A percentile compares a stretch with the other conserved stretches of the same genome.
phyloP scores from a whole-genome alignment of 2,888 invertebrate genomes.

The Anthrax anthrax region DNA sequence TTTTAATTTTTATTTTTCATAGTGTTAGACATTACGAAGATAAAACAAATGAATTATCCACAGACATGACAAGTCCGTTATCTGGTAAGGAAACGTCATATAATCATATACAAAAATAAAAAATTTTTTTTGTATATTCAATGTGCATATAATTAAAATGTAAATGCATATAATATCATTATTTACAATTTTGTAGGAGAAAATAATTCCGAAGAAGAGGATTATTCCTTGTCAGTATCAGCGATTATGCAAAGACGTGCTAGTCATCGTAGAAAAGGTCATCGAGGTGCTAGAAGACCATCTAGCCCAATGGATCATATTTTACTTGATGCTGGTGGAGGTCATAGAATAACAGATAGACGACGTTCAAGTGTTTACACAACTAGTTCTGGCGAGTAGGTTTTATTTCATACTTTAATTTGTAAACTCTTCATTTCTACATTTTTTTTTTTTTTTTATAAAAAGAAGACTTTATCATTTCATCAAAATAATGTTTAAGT shows the following conservation, averaged over 20 bases:
- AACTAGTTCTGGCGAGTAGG: conserved; percentile 76
- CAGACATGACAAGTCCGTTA: conserved; percentile 17
- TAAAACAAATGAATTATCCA: conserved; percentile 17
- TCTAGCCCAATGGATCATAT: conserved; percentile 40
- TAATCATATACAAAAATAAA: too few relatives aligned
- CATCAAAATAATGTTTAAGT: too few relatives aligned
- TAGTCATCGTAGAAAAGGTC: conserved; percentile 48
- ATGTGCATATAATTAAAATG: too few relatives aligned
- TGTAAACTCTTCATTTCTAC: not conserved
- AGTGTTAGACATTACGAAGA: conserved; percentile 14
- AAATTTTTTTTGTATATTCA: too few relatives aligned
- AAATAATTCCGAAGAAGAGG: conserved; percentile 59
- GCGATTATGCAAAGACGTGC: conserved; percentile 69
- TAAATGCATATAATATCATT: too few relatives aligned
- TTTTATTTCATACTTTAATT: conserved; percentile 11
- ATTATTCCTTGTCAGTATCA: conserved; percentile 73
- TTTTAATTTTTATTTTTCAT: conserved; percentile 1
- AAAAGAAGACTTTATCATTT: too few relatives aligned
- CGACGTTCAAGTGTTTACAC: conserved; percentile 64
- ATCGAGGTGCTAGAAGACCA: conserved; percentile 44
- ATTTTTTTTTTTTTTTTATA: not conserved
- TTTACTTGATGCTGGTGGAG: conserved; percentile 16
- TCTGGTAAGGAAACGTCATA: conserved; percentile 15
- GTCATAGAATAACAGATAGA: conserved; percentile 29
- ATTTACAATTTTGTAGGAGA: conserved; percentile 12